Conservation (phyloP, 2,113 vertebrate species). For the Oreotrochilus melanogaster region DNA sequence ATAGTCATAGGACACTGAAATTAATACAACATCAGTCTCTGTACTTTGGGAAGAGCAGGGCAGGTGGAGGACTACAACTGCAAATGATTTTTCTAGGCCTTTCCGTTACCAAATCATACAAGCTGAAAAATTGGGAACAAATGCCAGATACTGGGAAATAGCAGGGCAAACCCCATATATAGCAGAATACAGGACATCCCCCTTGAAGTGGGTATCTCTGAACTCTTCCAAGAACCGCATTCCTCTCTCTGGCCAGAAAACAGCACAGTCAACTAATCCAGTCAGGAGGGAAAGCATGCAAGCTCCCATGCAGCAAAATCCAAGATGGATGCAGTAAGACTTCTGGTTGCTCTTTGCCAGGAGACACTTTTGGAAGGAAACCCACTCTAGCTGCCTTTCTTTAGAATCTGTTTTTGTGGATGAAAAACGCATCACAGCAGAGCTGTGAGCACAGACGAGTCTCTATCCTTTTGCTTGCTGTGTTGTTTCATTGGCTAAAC, state of each 20-base stretch:
- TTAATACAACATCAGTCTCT: not conserved
- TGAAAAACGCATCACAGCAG: not conserved
- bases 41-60: not conserved
- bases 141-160: not conserved
- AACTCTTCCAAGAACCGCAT: not conserved
- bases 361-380: not conserved
- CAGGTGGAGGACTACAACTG: not conserved
- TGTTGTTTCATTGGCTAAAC: not conserved
- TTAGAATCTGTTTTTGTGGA: not conserved
- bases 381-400: not conserved
- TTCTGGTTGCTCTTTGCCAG: not conserved
- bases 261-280: accelerated
- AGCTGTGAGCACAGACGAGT: not conserved
- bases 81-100: not conserved
- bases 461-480: not conserved
- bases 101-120: not conserved
- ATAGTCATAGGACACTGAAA: not conserved
- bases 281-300: not conserved
- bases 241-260: not conserved
- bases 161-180: not conserved
- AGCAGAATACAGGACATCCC: not conserved
- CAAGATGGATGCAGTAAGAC: not conserved
- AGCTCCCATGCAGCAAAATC: not conserved
- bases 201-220: not conserved
- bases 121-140: not conserved